phyloP scores from a whole-genome alignment of 2,888 invertebrate species.

The Luffia ferchaultella region DNA sequence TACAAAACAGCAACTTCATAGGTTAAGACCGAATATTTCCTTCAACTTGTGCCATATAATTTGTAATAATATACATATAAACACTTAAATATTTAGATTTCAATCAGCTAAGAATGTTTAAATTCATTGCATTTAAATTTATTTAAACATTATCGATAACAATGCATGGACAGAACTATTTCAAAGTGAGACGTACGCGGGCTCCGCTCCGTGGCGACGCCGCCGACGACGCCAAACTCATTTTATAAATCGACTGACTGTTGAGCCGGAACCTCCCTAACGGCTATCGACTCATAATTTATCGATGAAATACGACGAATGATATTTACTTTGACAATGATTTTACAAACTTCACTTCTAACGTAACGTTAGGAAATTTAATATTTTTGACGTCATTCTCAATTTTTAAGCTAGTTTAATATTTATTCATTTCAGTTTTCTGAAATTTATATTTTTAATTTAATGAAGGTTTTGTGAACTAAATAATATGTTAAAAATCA shows the following conservation, averaged over 20 bases:
- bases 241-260: conserved; percentile 57
- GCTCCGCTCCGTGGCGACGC: conserved; percentile 59
- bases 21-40: too few species aligned
- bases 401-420: too few species aligned
- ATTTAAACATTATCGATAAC: conserved; percentile 6
- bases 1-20: too few species aligned
- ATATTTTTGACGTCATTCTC: too few species aligned
- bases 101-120: not conserved
- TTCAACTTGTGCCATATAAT: too few species aligned
- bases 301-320: conserved; percentile 33
- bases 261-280: conserved; percentile 55
- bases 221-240: conserved; percentile 61
- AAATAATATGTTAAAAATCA: too few species aligned
- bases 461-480: too few species aligned
- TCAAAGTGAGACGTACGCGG: conserved; percentile 65
- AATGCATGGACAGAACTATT: conserved; percentile 27
- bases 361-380: too few species aligned
- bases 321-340: conserved; percentile 4
- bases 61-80: not conserved
- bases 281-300: conserved; percentile 36
- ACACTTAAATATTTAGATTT: not conserved
- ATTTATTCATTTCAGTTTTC: too few species aligned
- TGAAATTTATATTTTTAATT: too few species aligned
- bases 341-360: not conserved
- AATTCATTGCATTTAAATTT: not conserved